Conservation (phyloP, 2,797 vertebrate genomes). For the Chiroxiphia lanceolata region DNA sequence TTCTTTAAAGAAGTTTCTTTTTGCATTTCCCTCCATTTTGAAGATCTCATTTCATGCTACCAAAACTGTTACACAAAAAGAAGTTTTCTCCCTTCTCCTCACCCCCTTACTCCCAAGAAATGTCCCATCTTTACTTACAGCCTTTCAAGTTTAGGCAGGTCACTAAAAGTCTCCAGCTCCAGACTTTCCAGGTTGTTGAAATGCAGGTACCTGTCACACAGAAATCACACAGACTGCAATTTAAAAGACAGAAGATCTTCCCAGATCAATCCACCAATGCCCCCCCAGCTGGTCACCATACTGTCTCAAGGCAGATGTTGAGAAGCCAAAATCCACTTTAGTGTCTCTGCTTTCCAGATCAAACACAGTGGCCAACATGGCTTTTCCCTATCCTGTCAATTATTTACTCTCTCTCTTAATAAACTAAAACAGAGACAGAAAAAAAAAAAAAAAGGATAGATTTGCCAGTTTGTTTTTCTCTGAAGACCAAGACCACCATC, state of each 20-base stretch:
- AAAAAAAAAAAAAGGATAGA: background rate
- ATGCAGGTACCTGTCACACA: slow-evolving; percentile 68
- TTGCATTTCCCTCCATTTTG: background rate
- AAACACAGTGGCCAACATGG: background rate
- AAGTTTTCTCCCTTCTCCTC: background rate
- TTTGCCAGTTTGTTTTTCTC: background rate
- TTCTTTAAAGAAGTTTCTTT: background rate
- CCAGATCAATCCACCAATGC: background rate
- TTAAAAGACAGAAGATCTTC: background rate
- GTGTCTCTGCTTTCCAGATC: background rate
- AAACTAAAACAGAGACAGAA: background rate
- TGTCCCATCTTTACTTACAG: slow-evolving; percentile 63
- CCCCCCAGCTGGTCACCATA: background rate
- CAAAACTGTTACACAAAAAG: background rate
- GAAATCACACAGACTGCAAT: background rate
- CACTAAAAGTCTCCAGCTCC: slow-evolving; percentile 67
- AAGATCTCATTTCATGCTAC: background rate
- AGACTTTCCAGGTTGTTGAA: slow-evolving; percentile 73
- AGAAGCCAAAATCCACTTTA: background rate
- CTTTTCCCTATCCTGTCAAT: background rate
- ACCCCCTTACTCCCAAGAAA: background rate
- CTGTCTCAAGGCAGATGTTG: background rate
- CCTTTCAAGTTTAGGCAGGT: slow-evolving; percentile 74
- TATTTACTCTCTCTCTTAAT: background rate
- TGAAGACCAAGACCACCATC: background rate